These are phyloP conservation scores for Sweltsa coloradensis DNA, from an alignment of 1,140 invertebrate species.

Conservation along the genomic window DNA sequence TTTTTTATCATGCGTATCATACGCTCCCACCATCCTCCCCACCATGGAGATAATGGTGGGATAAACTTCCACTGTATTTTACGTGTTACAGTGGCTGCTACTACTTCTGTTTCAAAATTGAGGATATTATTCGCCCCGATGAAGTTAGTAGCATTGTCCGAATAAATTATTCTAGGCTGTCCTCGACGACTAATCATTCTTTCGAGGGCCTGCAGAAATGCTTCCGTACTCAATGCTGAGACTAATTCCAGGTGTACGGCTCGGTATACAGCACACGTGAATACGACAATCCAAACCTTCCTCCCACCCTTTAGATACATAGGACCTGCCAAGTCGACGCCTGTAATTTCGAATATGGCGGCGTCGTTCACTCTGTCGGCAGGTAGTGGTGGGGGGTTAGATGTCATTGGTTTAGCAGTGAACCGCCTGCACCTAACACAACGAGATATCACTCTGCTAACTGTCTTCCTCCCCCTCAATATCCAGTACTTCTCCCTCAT, in stretches of 20 bases:
- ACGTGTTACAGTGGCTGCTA: conserved; percentile 15
- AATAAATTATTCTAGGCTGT: conserved; percentile 20
- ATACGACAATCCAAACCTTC: conserved; percentile 26
- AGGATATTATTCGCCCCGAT: conserved; percentile 18
- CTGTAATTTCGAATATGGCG: conserved; percentile 22
- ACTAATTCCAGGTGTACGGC: conserved; percentile 31
- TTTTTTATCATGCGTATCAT: conserved; percentile 27
- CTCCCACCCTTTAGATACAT: conserved; percentile 18
- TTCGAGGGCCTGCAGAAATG: conserved; percentile 25
- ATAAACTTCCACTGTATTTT: conserved; percentile 27
- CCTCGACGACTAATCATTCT: conserved; percentile 29
- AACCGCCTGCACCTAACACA: too few relatives aligned
- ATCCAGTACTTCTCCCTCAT: too few relatives aligned
- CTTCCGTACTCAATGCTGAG: conserved; percentile 23
- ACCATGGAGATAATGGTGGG: conserved; percentile 27
- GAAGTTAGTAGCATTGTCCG: conserved; percentile 30
- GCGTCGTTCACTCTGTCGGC: conserved; percentile 20
- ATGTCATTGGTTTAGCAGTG: too few relatives aligned
- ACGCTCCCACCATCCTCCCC: conserved; percentile 30
- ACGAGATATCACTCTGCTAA: too few relatives aligned
- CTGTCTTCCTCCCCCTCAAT: too few relatives aligned
- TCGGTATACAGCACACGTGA: conserved; percentile 27
- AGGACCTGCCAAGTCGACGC: conserved; percentile 25
- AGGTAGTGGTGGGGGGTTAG: too few relatives aligned
- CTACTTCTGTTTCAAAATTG: conserved; percentile 7